phyloP scores from a whole-genome alignment of 2,888 invertebrate species.

The Argyra leucocephala region DNA sequence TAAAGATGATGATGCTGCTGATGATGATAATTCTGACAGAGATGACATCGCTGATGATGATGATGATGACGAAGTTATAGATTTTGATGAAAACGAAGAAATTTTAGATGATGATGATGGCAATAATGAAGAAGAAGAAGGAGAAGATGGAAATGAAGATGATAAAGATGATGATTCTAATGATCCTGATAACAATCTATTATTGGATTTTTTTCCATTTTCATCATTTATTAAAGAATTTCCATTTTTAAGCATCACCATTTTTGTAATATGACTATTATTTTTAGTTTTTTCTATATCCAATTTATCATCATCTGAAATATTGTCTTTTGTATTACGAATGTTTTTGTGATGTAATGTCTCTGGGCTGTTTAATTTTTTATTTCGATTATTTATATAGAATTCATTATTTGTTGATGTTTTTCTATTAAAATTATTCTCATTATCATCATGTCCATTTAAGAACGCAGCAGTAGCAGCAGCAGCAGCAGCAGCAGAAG shows the following conservation, averaged over 20 bases:
- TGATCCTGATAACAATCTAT: neutral
- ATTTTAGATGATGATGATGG: neutral
- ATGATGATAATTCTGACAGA: neutral
- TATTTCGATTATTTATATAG: neutral
- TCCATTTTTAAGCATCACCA: constrained; percentile 3
- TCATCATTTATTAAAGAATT: neutral
- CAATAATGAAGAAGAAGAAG: neutral
- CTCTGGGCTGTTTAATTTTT: neutral
- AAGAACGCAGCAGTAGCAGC: neutral
- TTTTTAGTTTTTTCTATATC: neutral
- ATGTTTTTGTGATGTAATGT: neutral
- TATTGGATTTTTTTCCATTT: neutral
- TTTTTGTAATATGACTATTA: constrained; percentile 4
- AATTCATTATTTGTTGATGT: neutral
- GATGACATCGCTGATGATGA: neutral
- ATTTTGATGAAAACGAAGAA: no score
- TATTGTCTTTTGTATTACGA: neutral
- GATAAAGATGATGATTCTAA: neutral
- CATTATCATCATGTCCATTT: neutral
- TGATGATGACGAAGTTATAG: neutral
- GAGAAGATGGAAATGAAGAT: neutral
- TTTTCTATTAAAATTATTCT: neutral
- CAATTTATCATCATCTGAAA: constrained; percentile 4
- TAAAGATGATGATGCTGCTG: neutral
- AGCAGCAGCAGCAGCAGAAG: neutral